A percentile compares a stretch with the other conserved stretches of the same genome.
phyloP scores from a whole-genome alignment of 1,140 invertebrate species.

The Venturia canescens region DNA sequence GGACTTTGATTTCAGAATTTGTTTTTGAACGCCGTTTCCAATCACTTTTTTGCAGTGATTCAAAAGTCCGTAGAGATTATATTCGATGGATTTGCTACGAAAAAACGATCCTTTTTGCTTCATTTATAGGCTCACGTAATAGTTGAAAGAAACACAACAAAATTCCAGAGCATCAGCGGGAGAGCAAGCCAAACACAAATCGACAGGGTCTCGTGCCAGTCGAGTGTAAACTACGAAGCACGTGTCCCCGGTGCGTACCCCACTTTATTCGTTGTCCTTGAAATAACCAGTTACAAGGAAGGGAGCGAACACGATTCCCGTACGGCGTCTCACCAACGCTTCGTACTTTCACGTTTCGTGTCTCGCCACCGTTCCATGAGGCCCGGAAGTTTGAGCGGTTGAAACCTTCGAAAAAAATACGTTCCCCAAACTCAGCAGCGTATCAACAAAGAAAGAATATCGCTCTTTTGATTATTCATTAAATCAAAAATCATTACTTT shows the following conservation, averaged over 20 bases:
- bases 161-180: background rate
- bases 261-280: background rate
- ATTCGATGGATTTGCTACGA: too few species aligned
- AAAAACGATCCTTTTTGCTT: too few species aligned
- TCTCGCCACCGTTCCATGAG: background rate
- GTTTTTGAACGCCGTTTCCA: too few species aligned
- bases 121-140: too few species aligned
- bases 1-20: too few species aligned
- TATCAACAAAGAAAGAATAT: background rate
- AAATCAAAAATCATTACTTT: background rate
- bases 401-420: background rate
- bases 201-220: background rate
- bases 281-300: slow-evolving; percentile 7
- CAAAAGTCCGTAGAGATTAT: too few species aligned
- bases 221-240: background rate
- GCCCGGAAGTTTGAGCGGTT: background rate
- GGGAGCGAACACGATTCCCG: background rate
- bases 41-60: too few species aligned
- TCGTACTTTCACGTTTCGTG: background rate
- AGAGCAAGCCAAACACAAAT: background rate
- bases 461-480: background rate
- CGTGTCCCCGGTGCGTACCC: background rate
- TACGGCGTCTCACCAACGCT: background rate
- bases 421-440: background rate
- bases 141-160: too few species aligned